A percentile compares a stretch with the other conserved stretches of the same genome.
phyloP scores from a whole-genome alignment of 2,797 vertebrate genomes.

The Gymnocypris eckloni region DNA sequence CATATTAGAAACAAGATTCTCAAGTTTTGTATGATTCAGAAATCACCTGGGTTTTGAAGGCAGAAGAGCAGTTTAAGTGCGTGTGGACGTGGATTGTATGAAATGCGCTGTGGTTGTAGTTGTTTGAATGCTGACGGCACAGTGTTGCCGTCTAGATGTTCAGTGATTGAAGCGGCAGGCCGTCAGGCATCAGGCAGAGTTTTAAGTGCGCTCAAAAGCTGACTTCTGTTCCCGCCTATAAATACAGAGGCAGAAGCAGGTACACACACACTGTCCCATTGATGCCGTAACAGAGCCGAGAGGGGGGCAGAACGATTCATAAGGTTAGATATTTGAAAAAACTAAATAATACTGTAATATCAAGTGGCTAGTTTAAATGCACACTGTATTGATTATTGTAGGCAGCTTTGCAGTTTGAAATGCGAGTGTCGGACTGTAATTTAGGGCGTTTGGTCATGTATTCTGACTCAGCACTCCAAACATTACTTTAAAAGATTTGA shows the following conservation, averaged over 20 bases:
- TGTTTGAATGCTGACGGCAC: slow-evolving; percentile 16
- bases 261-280: not conserved
- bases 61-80: slow-evolving; percentile 2
- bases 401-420: slow-evolving; percentile 8
- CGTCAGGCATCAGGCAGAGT: slow-evolving; percentile 14
- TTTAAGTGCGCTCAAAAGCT: slow-evolving; percentile 41
- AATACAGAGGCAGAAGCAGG: slow-evolving; percentile 17
- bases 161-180: slow-evolving; percentile 24
- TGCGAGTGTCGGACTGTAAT: slow-evolving; percentile 3
- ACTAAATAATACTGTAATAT: not conserved
- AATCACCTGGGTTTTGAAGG: not conserved
- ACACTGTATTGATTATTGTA: slow-evolving; percentile 15
- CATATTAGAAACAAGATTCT: not conserved
- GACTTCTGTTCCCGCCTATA: slow-evolving; percentile 34
- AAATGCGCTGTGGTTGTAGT: slow-evolving; percentile 15
- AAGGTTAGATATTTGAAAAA: not conserved
- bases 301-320: not conserved
- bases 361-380: not conserved
- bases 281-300: slow-evolving; percentile 12
- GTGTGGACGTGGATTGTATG: not conserved
- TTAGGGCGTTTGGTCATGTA: not conserved
- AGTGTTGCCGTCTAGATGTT: slow-evolving; percentile 3
- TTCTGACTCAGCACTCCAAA: slow-evolving; percentile 41
- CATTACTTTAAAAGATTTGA: slow-evolving; percentile 25
- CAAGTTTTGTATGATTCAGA: not conserved